These are phyloP conservation scores for Cinara cedri DNA, from an alignment of 2,888 invertebrate species.

Conservation along the genomic window DNA sequence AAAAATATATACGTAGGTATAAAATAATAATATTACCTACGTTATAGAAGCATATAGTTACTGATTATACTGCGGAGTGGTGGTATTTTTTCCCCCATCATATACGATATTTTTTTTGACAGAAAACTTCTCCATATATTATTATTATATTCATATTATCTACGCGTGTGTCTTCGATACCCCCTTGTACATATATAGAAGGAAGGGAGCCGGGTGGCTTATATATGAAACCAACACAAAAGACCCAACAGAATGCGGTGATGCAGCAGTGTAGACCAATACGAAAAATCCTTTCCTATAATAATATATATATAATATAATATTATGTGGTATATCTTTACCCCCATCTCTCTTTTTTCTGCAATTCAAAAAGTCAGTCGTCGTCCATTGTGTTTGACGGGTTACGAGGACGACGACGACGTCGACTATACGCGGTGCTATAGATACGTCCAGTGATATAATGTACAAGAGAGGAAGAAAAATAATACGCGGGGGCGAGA, in stretches of 20 bases:
- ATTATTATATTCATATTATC: too few relatives aligned
- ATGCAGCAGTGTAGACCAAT: conserved; percentile 6
- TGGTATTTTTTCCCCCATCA: too few relatives aligned
- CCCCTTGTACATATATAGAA: neutral
- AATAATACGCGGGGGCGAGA: neutral
- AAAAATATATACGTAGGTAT: too few relatives aligned
- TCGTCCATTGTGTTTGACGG: conserved; percentile 43
- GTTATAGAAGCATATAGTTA: too few relatives aligned
- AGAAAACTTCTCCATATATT: too few relatives aligned
- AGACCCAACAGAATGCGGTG: neutral
- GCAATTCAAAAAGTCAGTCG: conserved; percentile 32
- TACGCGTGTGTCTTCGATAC: neutral
- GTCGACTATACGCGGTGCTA: too few relatives aligned
- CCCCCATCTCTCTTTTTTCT: conserved; percentile 33
- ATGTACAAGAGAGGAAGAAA: neutral
- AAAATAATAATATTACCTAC: too few relatives aligned
- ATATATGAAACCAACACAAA: conserved; percentile 23
- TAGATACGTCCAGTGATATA: too few relatives aligned
- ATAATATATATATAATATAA: too few relatives aligned
- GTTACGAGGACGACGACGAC: neutral
- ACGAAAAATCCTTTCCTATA: conserved; percentile 28
- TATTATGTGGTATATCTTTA: too few relatives aligned
- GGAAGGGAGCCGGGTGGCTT: neutral
- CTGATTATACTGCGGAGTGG: too few relatives aligned
- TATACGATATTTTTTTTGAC: too few relatives aligned